A percentile compares a stretch with the other conserved stretches of the same genome.
These are phyloP conservation scores for Glossophaga mutica DNA, from an alignment of 2,797 vertebrate genomes.

Conservation along the genomic window DNA sequence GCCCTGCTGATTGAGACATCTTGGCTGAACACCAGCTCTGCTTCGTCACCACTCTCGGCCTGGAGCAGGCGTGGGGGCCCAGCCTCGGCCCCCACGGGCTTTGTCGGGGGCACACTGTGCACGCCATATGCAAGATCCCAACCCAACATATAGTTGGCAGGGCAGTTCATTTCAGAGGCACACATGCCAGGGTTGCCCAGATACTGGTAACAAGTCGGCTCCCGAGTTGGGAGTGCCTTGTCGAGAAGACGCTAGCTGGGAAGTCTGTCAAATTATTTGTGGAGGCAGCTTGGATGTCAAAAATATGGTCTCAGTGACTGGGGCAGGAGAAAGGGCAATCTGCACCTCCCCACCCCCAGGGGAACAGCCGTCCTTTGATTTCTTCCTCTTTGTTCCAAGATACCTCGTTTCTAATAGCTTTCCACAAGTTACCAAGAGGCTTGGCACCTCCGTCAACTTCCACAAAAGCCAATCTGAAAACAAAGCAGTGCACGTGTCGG, in stretches of 20 bases:
- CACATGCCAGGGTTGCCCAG: slow-evolving; percentile 88
- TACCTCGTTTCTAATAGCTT: background rate
- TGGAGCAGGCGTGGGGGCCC: slow-evolving; percentile 70
- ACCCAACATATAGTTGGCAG: slow-evolving; percentile 88
- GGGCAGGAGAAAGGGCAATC: background rate
- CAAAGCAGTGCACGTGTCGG: background rate
- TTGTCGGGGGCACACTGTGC: slow-evolving; percentile 85
- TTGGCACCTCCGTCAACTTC: background rate
- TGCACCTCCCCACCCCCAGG: background rate
- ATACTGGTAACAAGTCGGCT: slow-evolving; percentile 76
- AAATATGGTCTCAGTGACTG: background rate
- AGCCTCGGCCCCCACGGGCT: slow-evolving; percentile 81
- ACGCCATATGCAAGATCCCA: slow-evolving; percentile 82
- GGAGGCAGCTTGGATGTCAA: background rate
- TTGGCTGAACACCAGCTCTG: slow-evolving; percentile 80
- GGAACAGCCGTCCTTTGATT: background rate
- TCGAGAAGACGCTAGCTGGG: background rate
- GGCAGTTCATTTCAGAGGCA: slow-evolving; percentile 76
- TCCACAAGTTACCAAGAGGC: background rate
- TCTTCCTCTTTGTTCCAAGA: background rate
- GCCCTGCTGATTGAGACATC: slow-evolving; percentile 95
- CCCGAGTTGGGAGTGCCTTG: background rate
- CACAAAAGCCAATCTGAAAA: background rate
- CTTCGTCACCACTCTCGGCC: slow-evolving; percentile 71
- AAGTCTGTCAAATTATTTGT: background rate